Percentiles rank a stretch among this genome's conserved stretches.
Conservation (phyloP, 2,888 invertebrate species). For the Lasioglossum figueresi region DNA sequence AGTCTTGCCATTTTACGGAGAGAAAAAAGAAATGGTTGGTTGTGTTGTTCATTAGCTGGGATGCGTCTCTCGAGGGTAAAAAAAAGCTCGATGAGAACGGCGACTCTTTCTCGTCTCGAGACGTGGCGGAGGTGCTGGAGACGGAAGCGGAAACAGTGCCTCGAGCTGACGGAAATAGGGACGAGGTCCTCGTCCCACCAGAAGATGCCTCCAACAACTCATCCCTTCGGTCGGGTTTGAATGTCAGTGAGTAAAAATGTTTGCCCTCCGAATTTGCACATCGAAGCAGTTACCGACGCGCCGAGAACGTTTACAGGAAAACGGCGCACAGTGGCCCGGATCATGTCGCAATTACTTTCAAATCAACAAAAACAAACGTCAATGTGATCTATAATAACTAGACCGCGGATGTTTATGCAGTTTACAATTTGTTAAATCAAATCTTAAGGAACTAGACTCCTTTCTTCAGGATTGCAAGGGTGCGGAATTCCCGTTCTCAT, state of each 20-base stretch:
- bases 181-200: conserved; percentile 61
- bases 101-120: conserved; percentile 58
- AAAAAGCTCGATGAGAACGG: conserved; percentile 67
- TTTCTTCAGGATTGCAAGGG: no score
- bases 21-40: conserved; percentile 41
- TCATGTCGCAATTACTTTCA: neutral
- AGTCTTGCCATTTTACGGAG: conserved; percentile 26
- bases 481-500: no score
- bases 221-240: conserved; percentile 55
- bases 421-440: no score
- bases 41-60: conserved; percentile 74
- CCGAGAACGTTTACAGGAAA: neutral
- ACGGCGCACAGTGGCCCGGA: no score
- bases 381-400: neutral
- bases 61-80: conserved; percentile 68
- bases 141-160: conserved; percentile 67
- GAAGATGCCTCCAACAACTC: conserved; percentile 57
- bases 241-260: conserved; percentile 69
- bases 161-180: conserved; percentile 68
- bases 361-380: neutral
- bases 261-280: conserved; percentile 24
- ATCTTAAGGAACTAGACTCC: no score
- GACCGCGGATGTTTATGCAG: no score
- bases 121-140: conserved; percentile 57
- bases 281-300: neutral